Percentiles rank a stretch among this genome's conserved stretches.
These are phyloP conservation scores for Brachyalestes nurse DNA, from an alignment of 2,797 vertebrate species.

Conservation along the genomic window DNA sequence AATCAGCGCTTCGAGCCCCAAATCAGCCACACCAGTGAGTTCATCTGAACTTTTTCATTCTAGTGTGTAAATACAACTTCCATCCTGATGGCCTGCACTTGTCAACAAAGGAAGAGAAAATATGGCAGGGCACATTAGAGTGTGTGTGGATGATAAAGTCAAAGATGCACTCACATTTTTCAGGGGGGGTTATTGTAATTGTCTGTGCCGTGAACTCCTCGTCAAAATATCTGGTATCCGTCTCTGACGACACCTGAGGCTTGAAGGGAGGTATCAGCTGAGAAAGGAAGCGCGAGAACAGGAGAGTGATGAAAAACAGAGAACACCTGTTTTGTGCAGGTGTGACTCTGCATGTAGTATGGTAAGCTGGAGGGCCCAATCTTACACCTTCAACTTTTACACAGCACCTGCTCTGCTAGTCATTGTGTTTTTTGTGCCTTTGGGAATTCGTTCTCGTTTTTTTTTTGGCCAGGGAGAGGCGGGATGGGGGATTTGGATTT, in stretches of 20 bases:
- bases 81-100: conserved; percentile 14
- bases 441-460: conserved; percentile 10
- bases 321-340: conserved; percentile 42
- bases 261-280: conserved; percentile 96
- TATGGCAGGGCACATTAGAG: background rate
- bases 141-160: conserved; percentile 16
- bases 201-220: conserved; percentile 99
- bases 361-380: conserved; percentile 60
- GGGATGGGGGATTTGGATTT: too few species aligned
- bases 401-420: conserved; percentile 41
- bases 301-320: conserved; percentile 37
- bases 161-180: conserved; percentile 90
- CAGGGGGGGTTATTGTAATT: conserved; percentile 98
- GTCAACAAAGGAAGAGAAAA: conserved; percentile 35
- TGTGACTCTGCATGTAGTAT: conserved; percentile 52
- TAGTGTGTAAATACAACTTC: background rate
- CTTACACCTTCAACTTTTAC: conserved; percentile 61
- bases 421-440: conserved; percentile 32
- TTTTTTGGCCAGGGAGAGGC: background rate
- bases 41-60: background rate
- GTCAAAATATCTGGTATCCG: conserved; percentile 98
- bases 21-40: background rate
- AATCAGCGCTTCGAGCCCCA: background rate
- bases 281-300: conserved; percentile 59
- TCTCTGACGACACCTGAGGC: conserved; percentile 98